Conservation (phyloP, 2,113 vertebrate species). For the Sturnira hondurensis region DNA sequence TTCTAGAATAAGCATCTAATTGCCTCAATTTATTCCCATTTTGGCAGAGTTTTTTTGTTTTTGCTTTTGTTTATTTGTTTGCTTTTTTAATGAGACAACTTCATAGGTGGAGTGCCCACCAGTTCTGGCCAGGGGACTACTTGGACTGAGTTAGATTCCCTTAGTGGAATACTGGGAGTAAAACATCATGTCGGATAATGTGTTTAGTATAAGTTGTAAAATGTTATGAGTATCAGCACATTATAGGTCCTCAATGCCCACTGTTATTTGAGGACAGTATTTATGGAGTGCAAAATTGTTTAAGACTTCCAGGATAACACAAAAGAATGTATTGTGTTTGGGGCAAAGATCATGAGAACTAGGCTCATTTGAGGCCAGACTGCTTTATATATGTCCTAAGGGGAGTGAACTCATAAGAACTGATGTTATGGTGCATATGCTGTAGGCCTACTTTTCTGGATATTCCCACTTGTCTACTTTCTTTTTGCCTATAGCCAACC, state of each 20-base stretch:
- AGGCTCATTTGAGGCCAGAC: neutral
- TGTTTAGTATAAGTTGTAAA: neutral
- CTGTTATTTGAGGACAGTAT: neutral
- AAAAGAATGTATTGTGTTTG: neutral
- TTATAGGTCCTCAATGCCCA: neutral
- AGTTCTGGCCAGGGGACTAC: neutral
- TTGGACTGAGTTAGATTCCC: neutral
- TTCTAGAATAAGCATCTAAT: neutral
- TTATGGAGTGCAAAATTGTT: neutral
- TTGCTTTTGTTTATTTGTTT: neutral
- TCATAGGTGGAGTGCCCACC: neutral
- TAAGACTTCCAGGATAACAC: neutral
- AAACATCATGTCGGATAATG: neutral
- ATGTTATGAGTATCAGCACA: neutral
- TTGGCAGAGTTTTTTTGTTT: neutral
- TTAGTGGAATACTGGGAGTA: neutral
- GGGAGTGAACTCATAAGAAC: neutral
- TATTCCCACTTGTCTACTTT: neutral
- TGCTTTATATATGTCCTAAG: neutral
- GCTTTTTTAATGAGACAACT: neutral
- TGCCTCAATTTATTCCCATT: neutral
- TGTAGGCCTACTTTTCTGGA: neutral
- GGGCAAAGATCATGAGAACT: neutral
- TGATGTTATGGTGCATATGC: neutral
- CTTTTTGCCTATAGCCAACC: neutral